phyloP scores from a whole-genome alignment of 2,888 invertebrate species.

The Philhelius pedissequus region DNA sequence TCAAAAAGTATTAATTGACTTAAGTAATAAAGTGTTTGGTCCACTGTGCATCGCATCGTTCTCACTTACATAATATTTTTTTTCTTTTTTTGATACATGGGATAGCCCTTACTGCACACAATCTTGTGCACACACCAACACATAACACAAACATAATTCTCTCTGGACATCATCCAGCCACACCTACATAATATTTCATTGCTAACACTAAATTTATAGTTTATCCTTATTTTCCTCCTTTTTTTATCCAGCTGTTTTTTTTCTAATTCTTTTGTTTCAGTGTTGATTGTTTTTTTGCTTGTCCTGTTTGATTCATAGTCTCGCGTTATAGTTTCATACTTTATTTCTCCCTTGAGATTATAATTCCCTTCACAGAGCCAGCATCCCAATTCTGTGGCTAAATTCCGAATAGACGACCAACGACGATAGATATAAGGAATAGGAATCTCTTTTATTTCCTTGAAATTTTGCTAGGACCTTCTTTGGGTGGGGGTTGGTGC shows the following conservation, averaged over 20 bases:
- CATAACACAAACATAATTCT: constrained; percentile 14
- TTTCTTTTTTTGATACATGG: not conserved
- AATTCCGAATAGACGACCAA: constrained; percentile 29
- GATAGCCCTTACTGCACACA: constrained; percentile 39
- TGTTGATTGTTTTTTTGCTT: constrained; percentile 60
- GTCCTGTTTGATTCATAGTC: constrained; percentile 62
- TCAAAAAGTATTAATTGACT: too few relatives aligned
- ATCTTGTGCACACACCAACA: constrained; percentile 9
- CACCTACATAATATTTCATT: constrained; percentile 68
- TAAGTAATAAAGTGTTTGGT: too few relatives aligned
- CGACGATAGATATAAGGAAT: constrained; percentile 15
- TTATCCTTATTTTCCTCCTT: constrained; percentile 42
- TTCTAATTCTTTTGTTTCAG: constrained; percentile 36
- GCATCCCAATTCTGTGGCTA: not conserved
- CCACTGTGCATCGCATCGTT: not conserved
- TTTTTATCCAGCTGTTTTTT: constrained; percentile 6
- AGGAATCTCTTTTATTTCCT: not conserved
- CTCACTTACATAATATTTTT: not conserved
- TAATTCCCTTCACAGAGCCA: constrained; percentile 6
- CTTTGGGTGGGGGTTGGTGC: not conserved
- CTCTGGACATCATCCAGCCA: constrained; percentile 66
- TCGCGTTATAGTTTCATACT: constrained; percentile 64
- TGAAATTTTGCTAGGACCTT: not conserved
- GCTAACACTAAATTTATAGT: constrained; percentile 66
- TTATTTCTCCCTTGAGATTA: constrained; percentile 63